Conservation (phyloP, 2,888 invertebrate genomes). For the Meteorus colon region DNA sequence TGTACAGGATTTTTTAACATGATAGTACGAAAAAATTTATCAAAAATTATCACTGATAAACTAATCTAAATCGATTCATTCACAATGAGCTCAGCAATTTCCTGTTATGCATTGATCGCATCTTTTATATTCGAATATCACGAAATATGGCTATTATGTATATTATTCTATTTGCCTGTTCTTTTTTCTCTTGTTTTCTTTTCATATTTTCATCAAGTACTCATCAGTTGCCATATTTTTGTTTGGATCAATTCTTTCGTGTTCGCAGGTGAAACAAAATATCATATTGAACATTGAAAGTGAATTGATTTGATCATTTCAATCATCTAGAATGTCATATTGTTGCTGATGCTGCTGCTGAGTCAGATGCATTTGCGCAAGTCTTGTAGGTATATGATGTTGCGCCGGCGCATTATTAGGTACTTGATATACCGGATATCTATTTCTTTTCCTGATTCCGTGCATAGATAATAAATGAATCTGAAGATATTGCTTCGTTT, state of each 20-base stretch:
- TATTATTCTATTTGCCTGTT: background rate
- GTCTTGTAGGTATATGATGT: slow-evolving; percentile 54
- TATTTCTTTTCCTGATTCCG: slow-evolving; percentile 79
- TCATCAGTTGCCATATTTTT: background rate
- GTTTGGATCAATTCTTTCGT: background rate
- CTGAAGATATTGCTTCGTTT: slow-evolving; percentile 82
- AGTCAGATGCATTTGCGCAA: slow-evolving; percentile 56
- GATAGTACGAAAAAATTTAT: background rate
- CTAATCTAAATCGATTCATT: slow-evolving; percentile 17
- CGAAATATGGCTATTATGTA: slow-evolving; percentile 15
- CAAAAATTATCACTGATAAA: background rate
- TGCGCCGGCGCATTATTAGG: slow-evolving; percentile 58
- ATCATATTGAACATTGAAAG: slow-evolving; percentile 44
- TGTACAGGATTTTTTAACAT: background rate
- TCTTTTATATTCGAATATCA: slow-evolving; percentile 10
- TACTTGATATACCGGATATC: slow-evolving; percentile 69
- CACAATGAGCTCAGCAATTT: background rate
- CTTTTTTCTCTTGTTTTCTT: background rate
- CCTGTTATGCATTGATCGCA: background rate
- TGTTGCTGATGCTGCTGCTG: slow-evolving; percentile 54
- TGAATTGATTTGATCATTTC: slow-evolving; percentile 65
- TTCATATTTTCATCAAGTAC: background rate
- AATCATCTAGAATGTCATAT: slow-evolving; percentile 59
- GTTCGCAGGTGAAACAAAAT: slow-evolving; percentile 35
- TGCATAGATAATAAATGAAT: slow-evolving; percentile 82